Conservation (phyloP, 2,797 vertebrate genomes). For the Argya squamiceps region DNA sequence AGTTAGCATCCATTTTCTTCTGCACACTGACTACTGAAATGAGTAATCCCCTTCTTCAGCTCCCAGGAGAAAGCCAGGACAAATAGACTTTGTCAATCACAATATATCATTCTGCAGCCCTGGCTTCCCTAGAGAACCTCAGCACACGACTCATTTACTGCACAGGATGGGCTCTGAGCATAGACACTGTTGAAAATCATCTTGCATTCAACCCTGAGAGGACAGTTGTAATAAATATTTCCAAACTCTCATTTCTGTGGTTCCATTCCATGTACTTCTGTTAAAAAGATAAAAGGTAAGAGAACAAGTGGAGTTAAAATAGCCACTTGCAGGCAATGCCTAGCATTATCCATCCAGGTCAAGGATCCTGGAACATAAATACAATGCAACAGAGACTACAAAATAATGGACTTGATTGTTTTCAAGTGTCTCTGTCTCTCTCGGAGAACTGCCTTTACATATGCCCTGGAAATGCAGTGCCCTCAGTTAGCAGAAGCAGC, state of each 20-base stretch:
- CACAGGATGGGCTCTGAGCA: neutral
- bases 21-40: neutral
- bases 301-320: neutral
- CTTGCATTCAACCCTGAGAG: neutral
- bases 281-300: neutral
- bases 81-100: neutral
- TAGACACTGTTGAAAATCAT: neutral
- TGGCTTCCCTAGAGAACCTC: neutral
- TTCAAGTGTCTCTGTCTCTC: conserved; percentile 1
- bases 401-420: neutral
- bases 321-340: neutral
- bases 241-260: neutral
- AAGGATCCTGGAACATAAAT: neutral
- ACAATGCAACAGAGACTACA: neutral
- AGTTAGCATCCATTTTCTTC: neutral
- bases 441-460: neutral
- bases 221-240: neutral
- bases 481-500: neutral
- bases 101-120: neutral
- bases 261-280: neutral
- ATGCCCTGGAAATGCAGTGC: neutral
- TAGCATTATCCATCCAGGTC: neutral
- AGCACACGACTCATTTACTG: neutral
- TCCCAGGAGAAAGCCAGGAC: neutral
- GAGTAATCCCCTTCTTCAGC: neutral